Percentiles rank a stretch among this genome's conserved stretches.
phyloP scores from a whole-genome alignment of 1,140 invertebrate species.

The Phortica variegata region DNA sequence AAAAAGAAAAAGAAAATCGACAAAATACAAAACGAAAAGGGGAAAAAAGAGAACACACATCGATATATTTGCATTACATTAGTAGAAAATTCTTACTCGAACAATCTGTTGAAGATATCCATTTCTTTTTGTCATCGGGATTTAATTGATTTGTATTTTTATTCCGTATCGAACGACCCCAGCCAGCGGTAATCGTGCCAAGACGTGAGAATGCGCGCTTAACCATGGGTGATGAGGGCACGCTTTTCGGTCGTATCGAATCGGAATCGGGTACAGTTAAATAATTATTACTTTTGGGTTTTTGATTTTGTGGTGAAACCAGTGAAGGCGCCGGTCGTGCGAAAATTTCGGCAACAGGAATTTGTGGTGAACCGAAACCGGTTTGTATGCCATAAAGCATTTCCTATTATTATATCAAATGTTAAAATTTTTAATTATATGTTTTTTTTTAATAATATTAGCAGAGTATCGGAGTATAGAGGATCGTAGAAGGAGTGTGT shows the following conservation, averaged over 20 bases:
- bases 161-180: constrained; percentile 80
- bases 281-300: constrained; percentile 89
- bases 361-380: constrained; percentile 89
- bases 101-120: constrained; percentile 89
- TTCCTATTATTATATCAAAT: constrained; percentile 76
- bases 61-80: constrained; percentile 54
- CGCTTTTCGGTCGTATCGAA: constrained; percentile 78
- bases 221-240: constrained; percentile 92
- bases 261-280: constrained; percentile 76
- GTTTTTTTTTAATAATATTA: constrained; percentile 9
- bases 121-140: constrained; percentile 87
- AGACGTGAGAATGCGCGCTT: constrained; percentile 86
- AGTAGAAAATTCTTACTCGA: constrained; percentile 68
- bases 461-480: background rate
- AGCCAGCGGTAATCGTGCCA: constrained; percentile 85
- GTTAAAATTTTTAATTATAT: constrained; percentile 5
- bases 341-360: constrained; percentile 83
- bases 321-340: constrained; percentile 81
- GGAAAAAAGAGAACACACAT: constrained; percentile 47
- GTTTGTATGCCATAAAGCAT: constrained; percentile 94
- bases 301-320: constrained; percentile 72
- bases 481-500: too few species aligned
- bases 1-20: constrained; percentile 26
- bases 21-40: constrained; percentile 8
- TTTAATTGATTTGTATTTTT: constrained; percentile 70